These are phyloP conservation scores for Lasioglossum marginatum DNA, from an alignment of 2,888 invertebrate genomes.

Conservation along the genomic window DNA sequence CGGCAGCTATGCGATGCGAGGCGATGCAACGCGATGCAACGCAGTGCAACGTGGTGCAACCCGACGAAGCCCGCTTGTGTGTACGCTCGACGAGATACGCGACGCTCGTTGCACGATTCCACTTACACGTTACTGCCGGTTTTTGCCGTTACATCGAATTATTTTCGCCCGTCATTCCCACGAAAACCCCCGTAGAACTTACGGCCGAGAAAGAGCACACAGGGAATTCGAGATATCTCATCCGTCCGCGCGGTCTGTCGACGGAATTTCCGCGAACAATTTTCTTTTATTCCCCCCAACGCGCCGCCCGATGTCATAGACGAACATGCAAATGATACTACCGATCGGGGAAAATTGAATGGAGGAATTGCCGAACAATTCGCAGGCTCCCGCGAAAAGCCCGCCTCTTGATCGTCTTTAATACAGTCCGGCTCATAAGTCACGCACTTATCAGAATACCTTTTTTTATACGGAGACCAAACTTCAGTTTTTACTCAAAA, in stretches of 20 bases:
- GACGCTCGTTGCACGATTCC: constrained; percentile 60
- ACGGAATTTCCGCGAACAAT: neutral
- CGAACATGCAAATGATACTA: constrained; percentile 2
- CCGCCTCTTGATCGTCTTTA: neutral
- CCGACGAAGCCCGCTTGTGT: neutral
- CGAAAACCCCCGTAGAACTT: constrained; percentile 20
- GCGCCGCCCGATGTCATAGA: neutral
- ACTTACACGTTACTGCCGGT: constrained; percentile 52
- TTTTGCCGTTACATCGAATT: constrained; percentile 71
- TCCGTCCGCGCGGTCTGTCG: neutral
- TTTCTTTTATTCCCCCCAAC: neutral
- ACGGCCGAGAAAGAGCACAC: neutral
- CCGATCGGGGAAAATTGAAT: neutral
- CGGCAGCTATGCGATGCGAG: neutral
- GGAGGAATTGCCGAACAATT: neutral
- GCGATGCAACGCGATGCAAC: neutral
- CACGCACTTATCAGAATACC: no score
- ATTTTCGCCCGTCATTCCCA: constrained; percentile 57
- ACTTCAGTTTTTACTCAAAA: no score
- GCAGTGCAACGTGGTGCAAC: neutral
- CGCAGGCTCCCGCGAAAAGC: neutral
- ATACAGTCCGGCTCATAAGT: no score
- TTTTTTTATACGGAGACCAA: no score
- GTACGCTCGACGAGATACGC: constrained; percentile 55
- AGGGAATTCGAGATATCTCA: constrained; percentile 11